Conservation (phyloP, 2,113 vertebrate genomes). For the Eulacestoma nigropectus region DNA sequence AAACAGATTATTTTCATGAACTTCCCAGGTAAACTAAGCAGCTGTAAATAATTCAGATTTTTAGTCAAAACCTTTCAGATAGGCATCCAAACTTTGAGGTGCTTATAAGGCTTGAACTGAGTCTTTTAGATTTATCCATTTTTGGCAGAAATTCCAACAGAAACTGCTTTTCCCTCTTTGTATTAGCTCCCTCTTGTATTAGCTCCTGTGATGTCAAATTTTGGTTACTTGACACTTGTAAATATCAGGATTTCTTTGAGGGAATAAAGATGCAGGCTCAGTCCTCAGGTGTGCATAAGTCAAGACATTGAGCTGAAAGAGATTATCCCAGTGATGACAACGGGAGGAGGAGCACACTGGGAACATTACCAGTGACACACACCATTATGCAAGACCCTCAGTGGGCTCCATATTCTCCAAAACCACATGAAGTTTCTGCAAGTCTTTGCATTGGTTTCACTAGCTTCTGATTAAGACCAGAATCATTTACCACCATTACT, state of each 20-base stretch:
- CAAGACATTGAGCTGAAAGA: neutral
- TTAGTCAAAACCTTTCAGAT: neutral
- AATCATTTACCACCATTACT: neutral
- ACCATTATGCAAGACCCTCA: neutral
- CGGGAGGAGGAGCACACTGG: fast-evolving
- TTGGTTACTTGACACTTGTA: neutral
- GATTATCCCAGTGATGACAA: neutral
- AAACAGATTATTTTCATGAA: neutral
- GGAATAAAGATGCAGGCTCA: neutral
- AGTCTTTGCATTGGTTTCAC: neutral
- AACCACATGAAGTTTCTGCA: neutral
- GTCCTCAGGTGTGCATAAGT: neutral
- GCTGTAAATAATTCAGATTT: neutral
- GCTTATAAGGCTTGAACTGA: neutral
- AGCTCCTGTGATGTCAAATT: neutral
- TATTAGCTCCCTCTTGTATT: neutral
- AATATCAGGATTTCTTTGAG: neutral
- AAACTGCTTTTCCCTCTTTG: neutral
- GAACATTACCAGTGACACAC: neutral
- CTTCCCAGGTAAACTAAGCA: neutral
- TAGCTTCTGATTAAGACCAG: neutral
- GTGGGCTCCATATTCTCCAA: neutral
- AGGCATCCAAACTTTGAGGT: neutral
- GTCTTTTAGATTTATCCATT: neutral
- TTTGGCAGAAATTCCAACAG: neutral